Percentiles rank a stretch among this genome's conserved stretches.
Conservation (phyloP, 2,888 invertebrate genomes). For the Nomada hirtipes region DNA sequence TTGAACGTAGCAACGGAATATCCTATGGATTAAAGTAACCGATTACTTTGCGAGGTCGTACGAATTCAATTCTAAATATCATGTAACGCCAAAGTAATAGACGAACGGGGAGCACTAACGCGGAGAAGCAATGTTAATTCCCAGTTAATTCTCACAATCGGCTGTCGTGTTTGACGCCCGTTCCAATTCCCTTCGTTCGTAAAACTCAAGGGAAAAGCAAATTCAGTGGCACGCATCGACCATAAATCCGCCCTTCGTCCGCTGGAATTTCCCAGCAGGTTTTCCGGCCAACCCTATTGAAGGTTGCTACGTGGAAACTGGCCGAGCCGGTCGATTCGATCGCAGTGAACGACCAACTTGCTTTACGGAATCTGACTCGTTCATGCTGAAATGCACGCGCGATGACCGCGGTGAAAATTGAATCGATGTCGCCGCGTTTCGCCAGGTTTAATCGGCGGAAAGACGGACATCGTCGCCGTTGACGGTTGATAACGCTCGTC, state of each 20-base stretch:
- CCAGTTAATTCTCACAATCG: not conserved
- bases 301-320: constrained; percentile 38
- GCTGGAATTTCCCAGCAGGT: constrained; percentile 34
- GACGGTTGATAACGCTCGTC: constrained; percentile 14
- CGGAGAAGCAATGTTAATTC: not conserved
- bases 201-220: constrained; percentile 8
- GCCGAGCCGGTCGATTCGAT: constrained; percentile 29
- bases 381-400: constrained; percentile 30
- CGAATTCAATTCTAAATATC: no score
- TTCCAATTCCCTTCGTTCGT: not conserved
- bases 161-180: not conserved
- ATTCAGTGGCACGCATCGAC: constrained; percentile 15
- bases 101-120: not conserved
- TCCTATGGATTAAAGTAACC: no score
- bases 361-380: constrained; percentile 39
- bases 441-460: constrained; percentile 31
- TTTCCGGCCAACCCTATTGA: constrained; percentile 41
- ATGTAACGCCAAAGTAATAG: not conserved
- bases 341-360: constrained; percentile 33
- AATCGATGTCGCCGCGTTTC: constrained; percentile 40
- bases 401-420: constrained; percentile 49
- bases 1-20: no score
- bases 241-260: constrained; percentile 33
- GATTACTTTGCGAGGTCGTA: no score
- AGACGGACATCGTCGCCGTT: constrained; percentile 16